Evolutionary conservation across 2,888 invertebrate genomes (phyloP), one percentile per base, ranked within the genome.

Genomic region (Dryococelus australis): DNA sequence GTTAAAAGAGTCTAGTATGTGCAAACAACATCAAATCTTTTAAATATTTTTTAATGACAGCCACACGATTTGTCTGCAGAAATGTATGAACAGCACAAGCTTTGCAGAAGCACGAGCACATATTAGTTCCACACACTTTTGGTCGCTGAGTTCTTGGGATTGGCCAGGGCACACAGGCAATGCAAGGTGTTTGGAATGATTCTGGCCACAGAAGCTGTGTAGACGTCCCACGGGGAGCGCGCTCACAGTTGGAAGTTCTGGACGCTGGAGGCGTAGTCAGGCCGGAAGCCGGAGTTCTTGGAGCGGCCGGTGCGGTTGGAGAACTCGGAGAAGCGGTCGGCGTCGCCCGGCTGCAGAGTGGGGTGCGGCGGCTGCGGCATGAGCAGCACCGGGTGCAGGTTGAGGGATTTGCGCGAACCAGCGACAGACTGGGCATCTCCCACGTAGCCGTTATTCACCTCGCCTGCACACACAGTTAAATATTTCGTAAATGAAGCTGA

Each of bases 371-470:
- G 94, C 0, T 95, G 95, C 79, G 96, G 96, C 93, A 97, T 96
- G 90, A 98, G 93, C 86, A 98, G 93, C 13, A 98, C 97, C 2
- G 98, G 98, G 92, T 98, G 97, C 16, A 98, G 93, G 86, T 97
- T 97, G 12, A 98, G 93, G 0, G 97, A 97, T 92, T 98, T 98
- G 87, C 98, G 94, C 0, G 97, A 98, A 3, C 91, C 90, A 0
- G 96, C 96, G 16, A 97, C 96, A 86, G 97, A 95, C 89, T 96
- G 96, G 43, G 96, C 96, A 92, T 98, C 98, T 24, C 96, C 97
- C 88, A 98, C 95, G 92, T 97, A 98, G 12, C 96, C 97, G 90
- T 96, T 96, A 93, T 98, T 98, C 90, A 97, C 96, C 93, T 98
- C 97, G 89, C 97, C 98, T 97, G 93, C 87, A 84, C 87, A 47